Percentiles rank a stretch among this genome's conserved stretches.
phyloP scores from a whole-genome alignment of 2,888 invertebrate species.

The Troglohyphantes excavatus region DNA sequence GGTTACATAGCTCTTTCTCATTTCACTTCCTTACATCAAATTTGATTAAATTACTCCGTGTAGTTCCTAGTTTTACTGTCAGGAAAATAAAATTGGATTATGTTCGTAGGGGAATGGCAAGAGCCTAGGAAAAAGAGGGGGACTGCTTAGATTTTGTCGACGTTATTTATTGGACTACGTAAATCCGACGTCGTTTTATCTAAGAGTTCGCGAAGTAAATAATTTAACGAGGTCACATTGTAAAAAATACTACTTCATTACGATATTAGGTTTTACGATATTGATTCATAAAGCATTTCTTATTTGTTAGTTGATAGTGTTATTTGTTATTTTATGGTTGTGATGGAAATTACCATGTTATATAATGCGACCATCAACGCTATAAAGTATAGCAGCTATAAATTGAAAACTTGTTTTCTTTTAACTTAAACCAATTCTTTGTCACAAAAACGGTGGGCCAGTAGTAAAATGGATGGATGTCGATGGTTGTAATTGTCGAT shows the following conservation, averaged over 20 bases:
- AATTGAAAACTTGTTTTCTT: too few relatives aligned
- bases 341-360: too few relatives aligned
- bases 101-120: conserved; percentile 43
- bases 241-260: conserved; percentile 30
- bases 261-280: conserved; percentile 20
- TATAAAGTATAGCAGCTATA: too few relatives aligned
- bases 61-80: conserved; percentile 51
- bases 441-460: too few relatives aligned
- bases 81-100: conserved; percentile 69
- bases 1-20: conserved; percentile 7
- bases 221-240: conserved; percentile 52
- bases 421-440: too few relatives aligned
- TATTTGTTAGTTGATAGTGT: conserved; percentile 14
- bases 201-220: conserved; percentile 48
- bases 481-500: too few relatives aligned
- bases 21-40: conserved; percentile 34
- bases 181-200: conserved; percentile 51
- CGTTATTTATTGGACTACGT: conserved; percentile 48
- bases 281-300: conserved; percentile 12
- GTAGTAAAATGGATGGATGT: too few relatives aligned
- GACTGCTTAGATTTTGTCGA: conserved; percentile 40
- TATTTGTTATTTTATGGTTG: background rate
- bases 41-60: conserved; percentile 60
- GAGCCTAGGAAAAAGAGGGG: conserved; percentile 11
- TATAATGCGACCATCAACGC: too few relatives aligned